Evolutionary conservation across 1,140 invertebrate species (phyloP).

Genomic region (Drosophila kurseongensis): DNA sequence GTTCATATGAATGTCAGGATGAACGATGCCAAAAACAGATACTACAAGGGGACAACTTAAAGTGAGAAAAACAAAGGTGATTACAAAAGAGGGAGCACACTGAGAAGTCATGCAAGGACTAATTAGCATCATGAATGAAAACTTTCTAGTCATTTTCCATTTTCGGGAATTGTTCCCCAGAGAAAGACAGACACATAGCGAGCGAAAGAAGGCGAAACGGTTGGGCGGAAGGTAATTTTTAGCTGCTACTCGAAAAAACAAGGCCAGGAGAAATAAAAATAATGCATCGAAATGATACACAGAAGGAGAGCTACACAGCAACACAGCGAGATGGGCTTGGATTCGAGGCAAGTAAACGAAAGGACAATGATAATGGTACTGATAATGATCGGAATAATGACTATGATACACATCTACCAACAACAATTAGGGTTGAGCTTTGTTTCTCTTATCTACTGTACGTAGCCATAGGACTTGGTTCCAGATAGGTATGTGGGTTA

Average conservation of each 20-base stretch:
- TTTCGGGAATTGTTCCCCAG: background rate
- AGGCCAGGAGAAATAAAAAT: conserved; percentile 31
- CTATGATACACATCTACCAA: conserved; percentile 72
- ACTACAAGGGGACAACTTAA: conserved; percentile 20
- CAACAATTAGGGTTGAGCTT: conserved; percentile 69
- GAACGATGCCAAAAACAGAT: conserved; percentile 38
- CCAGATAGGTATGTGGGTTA: conserved; percentile 50
- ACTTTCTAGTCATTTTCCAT: conserved; percentile 15
- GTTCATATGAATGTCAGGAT: conserved; percentile 47
- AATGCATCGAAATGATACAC: conserved; percentile 19
- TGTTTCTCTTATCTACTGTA: conserved; percentile 63
- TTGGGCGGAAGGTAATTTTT: conserved; percentile 3
- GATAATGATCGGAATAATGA: conserved; percentile 50
- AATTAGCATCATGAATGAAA: conserved; percentile 29
- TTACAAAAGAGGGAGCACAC: conserved; percentile 22
- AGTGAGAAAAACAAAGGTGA: conserved; percentile 16
- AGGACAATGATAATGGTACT: conserved; percentile 25
- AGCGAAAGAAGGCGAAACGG: background rate
- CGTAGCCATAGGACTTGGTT: conserved; percentile 54
- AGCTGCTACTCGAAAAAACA: conserved; percentile 31
- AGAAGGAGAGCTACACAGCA: conserved; percentile 58
- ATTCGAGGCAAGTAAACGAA: conserved; percentile 6
- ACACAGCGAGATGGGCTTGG: conserved; percentile 54
- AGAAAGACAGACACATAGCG: conserved; percentile 11
- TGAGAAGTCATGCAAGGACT: conserved; percentile 36